Conservation (phyloP, 2,797 vertebrate species). For the Pangasius mekongensis region DNA sequence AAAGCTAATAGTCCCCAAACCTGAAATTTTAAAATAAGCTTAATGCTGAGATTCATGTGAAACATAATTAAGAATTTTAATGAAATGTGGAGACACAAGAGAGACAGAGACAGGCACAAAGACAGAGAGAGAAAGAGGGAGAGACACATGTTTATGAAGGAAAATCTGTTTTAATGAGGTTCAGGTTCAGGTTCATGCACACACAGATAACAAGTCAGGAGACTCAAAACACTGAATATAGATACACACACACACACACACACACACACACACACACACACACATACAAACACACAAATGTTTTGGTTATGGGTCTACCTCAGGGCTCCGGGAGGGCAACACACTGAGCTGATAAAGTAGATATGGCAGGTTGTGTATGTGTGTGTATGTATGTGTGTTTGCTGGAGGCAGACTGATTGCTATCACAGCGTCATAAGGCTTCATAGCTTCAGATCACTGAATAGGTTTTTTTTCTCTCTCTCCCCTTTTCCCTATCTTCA, state of each 20-base stretch:
- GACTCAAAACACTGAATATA: neutral
- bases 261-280: conserved; percentile 33
- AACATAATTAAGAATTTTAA: neutral
- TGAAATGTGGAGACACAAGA: neutral
- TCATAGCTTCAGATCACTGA: conserved; percentile 69
- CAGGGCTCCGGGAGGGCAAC: conserved; percentile 36
- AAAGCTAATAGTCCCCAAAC: neutral
- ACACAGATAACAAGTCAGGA: conserved; percentile 1
- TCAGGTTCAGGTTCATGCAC: conserved; percentile 4
- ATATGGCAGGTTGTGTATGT: conserved; percentile 32
- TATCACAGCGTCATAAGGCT: conserved; percentile 67
- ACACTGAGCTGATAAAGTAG: conserved; percentile 38
- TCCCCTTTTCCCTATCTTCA: conserved; percentile 35
- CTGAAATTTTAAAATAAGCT: neutral
- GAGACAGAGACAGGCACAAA: neutral
- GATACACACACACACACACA: conserved; percentile 23
- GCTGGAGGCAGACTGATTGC: conserved; percentile 70
- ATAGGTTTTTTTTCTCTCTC: conserved; percentile 51
- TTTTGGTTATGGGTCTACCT: conserved; percentile 39
- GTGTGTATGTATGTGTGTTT: conserved; percentile 26
- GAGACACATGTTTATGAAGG: neutral
- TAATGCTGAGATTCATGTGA: neutral
- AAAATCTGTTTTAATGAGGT: conserved; percentile 17
- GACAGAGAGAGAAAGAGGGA: neutral
- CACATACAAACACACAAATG: conserved; percentile 20